These are phyloP conservation scores for Tinamus major DNA, from an alignment of 2,797 vertebrate genomes.

Conservation along the genomic window DNA sequence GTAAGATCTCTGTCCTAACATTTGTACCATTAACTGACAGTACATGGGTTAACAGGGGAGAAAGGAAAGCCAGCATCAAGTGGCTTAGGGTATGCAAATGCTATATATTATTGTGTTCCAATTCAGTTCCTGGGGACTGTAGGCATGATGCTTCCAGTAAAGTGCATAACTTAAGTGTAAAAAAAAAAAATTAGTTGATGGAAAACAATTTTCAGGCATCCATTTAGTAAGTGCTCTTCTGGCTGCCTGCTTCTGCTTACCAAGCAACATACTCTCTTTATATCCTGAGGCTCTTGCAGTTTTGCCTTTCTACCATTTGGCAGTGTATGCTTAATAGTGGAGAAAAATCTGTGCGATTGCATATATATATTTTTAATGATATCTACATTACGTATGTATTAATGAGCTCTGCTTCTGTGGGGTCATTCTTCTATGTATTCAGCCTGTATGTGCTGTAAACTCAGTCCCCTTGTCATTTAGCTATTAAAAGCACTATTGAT, in stretches of 20 bases:
- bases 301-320: conserved; percentile 36
- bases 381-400: neutral
- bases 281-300: conserved; percentile 43
- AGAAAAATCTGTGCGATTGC: neutral
- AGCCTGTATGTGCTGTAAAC: neutral
- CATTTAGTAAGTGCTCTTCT: conserved; percentile 59
- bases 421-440: conserved; percentile 36
- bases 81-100: neutral
- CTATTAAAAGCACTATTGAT: conserved; percentile 15
- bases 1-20: neutral
- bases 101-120: neutral
- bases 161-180: neutral
- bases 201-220: conserved; percentile 47
- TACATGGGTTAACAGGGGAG: neutral
- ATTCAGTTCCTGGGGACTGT: neutral
- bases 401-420: conserved; percentile 31
- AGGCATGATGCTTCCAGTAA: conserved; percentile 17
- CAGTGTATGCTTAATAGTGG: conserved; percentile 4
- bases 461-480: neutral
- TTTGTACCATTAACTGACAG: neutral
- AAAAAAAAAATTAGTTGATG: neutral
- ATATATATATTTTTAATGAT: neutral
- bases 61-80: neutral
- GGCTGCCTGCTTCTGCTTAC: conserved; percentile 14
- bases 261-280: neutral